Base-by-base conservation (phyloP, 2,113 vertebrate genomes). In the Bothrops jararaca region DNA sequence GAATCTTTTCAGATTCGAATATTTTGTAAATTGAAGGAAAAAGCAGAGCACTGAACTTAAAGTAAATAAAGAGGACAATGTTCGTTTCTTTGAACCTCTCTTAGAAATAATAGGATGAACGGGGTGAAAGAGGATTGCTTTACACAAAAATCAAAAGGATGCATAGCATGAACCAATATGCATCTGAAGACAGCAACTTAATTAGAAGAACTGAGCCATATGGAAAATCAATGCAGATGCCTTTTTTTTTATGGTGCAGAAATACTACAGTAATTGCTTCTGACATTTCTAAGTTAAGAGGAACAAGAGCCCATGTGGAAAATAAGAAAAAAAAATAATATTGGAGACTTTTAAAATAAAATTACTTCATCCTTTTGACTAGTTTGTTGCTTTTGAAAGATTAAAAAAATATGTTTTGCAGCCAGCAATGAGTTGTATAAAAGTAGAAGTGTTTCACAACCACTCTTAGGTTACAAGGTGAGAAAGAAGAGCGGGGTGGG, bases 231-330 rank as follows among this genome's bases (percentile, higher is more conserved):
- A 52, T 50, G 69, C 53, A 60, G 42, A 90, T 22, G 29, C 42
- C 24, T 29, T 54, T 53, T 87, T 86, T 54, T 15, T 48, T 74
- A 69, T 48, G 13, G 90, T 89, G 60, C 89, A 93, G 34, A 89
- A 50, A 39, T 94, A 93, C 94, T 57, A 69, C 5, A n/a, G 29
- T 69, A 94, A 96, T 95, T 96, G 95, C 95, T 95, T 96, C 95
- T 95, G 93, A 85, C 58, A 74, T 50, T 92, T 24, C 15, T 20
- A 12, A 22, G 86, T 54, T 88, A 58, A 60, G 4, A 45, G 11
- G 48, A 53, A 48, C 23, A 64, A 10, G 42, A 39, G 54, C 39
- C 48, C 20, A 11, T 50, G 34, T 34, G 42, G 42, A 86, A 39
- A 92, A 24, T 18, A 89, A 45, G 39, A 18, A 42, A 50, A 50